Evolutionary conservation across 1,140 invertebrate genomes (phyloP), one percentile per base, ranked within the genome.

Genomic region (Drosophila sucinea): DNA sequence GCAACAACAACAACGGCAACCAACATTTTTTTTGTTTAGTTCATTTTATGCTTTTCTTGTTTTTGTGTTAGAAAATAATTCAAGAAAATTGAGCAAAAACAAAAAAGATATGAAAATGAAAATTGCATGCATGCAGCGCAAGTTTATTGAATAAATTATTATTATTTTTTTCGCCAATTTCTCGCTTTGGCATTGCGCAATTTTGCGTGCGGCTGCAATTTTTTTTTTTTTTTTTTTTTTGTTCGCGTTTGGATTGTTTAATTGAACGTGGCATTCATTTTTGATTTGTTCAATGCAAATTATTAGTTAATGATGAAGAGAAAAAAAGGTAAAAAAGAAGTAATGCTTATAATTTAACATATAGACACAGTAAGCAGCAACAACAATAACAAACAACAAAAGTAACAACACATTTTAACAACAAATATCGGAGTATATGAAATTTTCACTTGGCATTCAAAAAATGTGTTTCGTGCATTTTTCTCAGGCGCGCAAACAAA

Each of bases 281-380:
- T 74, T 29, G 61, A 67, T 67, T 63, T 74, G 72, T 67, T 65
- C 61, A 67, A 75, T 38, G 33, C 57, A 57, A 71, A 72, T 72
- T 77, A 62, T 54, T 55, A 35, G 29, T 58, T 58, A 41, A 67
- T 62, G 66, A 73, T 68, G 51, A 17, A 65, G 68, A 64, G 62
- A 73, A 55, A 69, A 38, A 54, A 67, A 70, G 67, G 67, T 60
- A 65, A 35, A 67, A 69, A 47, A 54, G 66, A 61, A 69, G 38
- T 51, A 51, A 51, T 51, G 44, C 23, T 27, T 25, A 47, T 58
- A 67, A 54, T 63, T 32, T 35, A 72, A 67, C 73, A 77, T 58
- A 81, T 63, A 51, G 66, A 75, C 67, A 89, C 60, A 79, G 77
- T 60, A 73, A 81, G 68, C 71, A 81, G 62, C 63, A 78, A 72